Base-by-base conservation (phyloP, 2,888 invertebrate genomes). In the Euplagia quadripunctaria region DNA sequence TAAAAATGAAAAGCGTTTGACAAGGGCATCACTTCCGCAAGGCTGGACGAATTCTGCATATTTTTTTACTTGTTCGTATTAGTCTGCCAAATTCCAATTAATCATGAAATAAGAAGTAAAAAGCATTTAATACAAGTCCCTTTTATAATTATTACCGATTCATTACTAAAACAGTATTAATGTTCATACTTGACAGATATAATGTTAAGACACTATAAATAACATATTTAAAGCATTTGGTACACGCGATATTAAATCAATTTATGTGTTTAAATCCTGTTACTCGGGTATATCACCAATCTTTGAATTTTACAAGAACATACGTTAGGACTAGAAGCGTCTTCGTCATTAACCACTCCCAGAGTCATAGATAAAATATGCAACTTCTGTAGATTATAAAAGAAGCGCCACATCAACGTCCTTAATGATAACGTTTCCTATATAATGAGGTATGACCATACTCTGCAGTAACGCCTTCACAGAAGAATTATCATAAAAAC, bases 161-260 rank as follows among this genome's bases (percentile, higher is more conserved):
- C 55, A 31, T 72, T 70, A 70, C 64, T n/a, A 51, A 16, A 42
- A 41, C 41, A 65, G 64, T 64, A 68, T 64, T 55, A 64, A 72
- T 64, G 68, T 41, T 55, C 12, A 14, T 20, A 11, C 64, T 68
- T 41, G 68, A 72, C 51, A 68, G 14, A 74, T 55, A 41, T 73
- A 71, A 65, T 72, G 31, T 8, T 43, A 64, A 64, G 41, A 72
- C 12, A 70, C 76, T 66, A 78, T 82, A 85, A 83, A 85, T 85
- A 80, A 79, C 61, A 65, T 70, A 68, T 76, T 76, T 75, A 72
- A 70, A 79, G 67, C 81, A 67, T 72, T 65, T 65, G 66, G 51
- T 75, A 75, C 71, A 73, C 68, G 79, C 74, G 31, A 77, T 81
- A 75, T 76, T 46, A 66, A 80, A 77, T 64, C 79, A 71, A 81